Base-by-base conservation (phyloP, 1,140 invertebrate species). In the Drosophila burlai region DNA sequence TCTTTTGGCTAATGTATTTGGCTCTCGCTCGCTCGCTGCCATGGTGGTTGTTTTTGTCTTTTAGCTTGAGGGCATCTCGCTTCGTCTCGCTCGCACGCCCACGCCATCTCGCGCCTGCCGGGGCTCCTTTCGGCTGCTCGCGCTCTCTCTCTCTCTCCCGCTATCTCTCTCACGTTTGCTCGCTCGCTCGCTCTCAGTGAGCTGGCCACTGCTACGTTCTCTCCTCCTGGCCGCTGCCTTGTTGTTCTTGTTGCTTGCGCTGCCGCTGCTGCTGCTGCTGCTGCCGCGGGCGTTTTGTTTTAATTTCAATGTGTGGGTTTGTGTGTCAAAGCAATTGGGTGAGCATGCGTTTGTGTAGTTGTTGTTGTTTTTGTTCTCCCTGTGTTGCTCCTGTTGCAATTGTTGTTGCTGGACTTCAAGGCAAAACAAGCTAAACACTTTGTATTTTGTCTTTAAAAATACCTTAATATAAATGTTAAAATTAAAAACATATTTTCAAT, bases 321-420 rank as follows among this genome's bases (percentile, higher is more conserved):
- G 72, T 87, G 80, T 87, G 83, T 87, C 83, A 87, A 87, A 87
- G 83, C 84, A 87, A 87, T 87, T 86, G 83, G 83, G 76, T 83
- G 76, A 83, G 67, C 75, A 82, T 72, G 74, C 58, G 61, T 85
- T 64, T 49, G 18, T 59, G 9, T 52, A 26, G 16, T 36, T 38
- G 11, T 54, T 36, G 3, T 57, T 62, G 18, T 43, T 47, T 11
- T 52, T 18, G 40, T 10, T 31, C 16, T 18, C 10, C 16, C 15
- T 16, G 11, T 60, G 13, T 36, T 21, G 34, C 18, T 55, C 54
- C 54, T 61, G 58, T 49, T 50, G 65, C 36, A 58, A 26, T 58
- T 63, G 63, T 29, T 63, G 11, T 58, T 63, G 24, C 38, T 64
- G 49, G 29, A 40, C 50, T 58, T 59, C 15, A 29, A 29, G 58